Conservation (phyloP, 2,888 invertebrate genomes). For the Odiellus spinosus region DNA sequence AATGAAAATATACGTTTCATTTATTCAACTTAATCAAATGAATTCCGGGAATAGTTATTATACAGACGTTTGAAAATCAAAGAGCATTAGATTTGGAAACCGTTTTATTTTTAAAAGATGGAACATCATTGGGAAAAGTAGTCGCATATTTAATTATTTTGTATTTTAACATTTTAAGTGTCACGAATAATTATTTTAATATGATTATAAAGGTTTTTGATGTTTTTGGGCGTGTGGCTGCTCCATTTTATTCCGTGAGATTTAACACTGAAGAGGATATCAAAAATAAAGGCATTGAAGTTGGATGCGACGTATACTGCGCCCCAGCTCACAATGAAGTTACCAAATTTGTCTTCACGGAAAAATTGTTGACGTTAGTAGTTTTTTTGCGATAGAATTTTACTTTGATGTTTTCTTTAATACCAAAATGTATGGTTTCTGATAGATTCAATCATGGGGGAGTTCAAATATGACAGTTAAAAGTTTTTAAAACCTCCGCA, state of each 20-base stretch:
- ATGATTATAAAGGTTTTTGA: slow-evolving; percentile 65
- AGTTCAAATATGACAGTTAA: too few relatives aligned
- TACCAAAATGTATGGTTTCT: too few relatives aligned
- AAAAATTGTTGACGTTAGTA: slow-evolving; percentile 37
- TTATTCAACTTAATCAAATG: too few relatives aligned
- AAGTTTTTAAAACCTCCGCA: too few relatives aligned
- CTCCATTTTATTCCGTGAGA: slow-evolving; percentile 75
- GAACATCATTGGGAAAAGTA: slow-evolving; percentile 39
- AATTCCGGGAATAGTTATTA: slow-evolving; percentile 61
- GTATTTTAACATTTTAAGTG: too few relatives aligned
- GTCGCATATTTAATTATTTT: slow-evolving; percentile 5
- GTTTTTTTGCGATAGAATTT: slow-evolving; percentile 9
- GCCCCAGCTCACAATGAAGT: slow-evolving; percentile 56
- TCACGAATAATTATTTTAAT: too few relatives aligned
- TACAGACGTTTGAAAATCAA: slow-evolving; percentile 50
- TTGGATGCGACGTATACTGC: slow-evolving; percentile 59
- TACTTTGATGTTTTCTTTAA: slow-evolving; percentile 16
- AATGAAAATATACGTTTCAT: too few relatives aligned
- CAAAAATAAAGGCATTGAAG: slow-evolving; percentile 39
- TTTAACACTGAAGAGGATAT: slow-evolving; percentile 70
- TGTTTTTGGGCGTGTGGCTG: slow-evolving; percentile 70
- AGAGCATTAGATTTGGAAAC: slow-evolving; percentile 73
- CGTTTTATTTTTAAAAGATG: slow-evolving; percentile 65
- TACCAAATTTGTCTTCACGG: slow-evolving; percentile 53
- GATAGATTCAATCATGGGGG: too few relatives aligned